Evolutionary conservation across 2,113 vertebrate genomes (phyloP), one percentile per base, ranked within the genome.

Genomic region (Platichthys stellatus): DNA sequence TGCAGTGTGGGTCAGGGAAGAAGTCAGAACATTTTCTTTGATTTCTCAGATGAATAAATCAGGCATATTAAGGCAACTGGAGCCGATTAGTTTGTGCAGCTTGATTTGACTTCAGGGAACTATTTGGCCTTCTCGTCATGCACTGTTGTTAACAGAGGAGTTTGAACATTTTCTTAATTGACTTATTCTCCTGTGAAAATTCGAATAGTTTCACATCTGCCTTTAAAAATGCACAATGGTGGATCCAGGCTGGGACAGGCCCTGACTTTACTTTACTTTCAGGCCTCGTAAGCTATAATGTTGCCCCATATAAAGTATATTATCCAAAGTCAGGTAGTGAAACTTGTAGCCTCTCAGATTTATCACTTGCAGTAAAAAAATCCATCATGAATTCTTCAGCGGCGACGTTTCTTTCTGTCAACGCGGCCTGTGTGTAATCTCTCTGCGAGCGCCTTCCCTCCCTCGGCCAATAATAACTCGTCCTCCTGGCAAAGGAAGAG

Each of bases 391-490:
- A 15, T 84, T 63, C 54, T 66, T 63, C 43, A 61, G 61, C 66
- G 13, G 58, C 65, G 23, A 63, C 47, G 4, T 59, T 47, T 9
- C 2, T 35, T 23, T 76, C 6, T 78, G 62, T 80, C 70, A 80
- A 69, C 79, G 60, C 76, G 18, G 54, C 60, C 68, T 72, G 71
- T 74, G 82, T 77, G 80, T 80, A 63, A 80, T 80, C 64, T 65
- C 69, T 64, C 63, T 35, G 57, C 68, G 2, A 68, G 76, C 10
- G 63, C 26, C 66, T 13, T 6, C 20, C 3, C 11, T 6, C 20
- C 3, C 11, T 13, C 28, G 54, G 89, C 86, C 89, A 90, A 77
- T 40, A 64, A 54, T 81, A 93, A 88, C 78, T 40, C 59, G 72
- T 65, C 71, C 38, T 74, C 63, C 74, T 88, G 80, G 86, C 86